Evolutionary conservation across 2,797 vertebrate genomes (phyloP).

Genomic region (Sternarchorhynchus goeldii): DNA sequence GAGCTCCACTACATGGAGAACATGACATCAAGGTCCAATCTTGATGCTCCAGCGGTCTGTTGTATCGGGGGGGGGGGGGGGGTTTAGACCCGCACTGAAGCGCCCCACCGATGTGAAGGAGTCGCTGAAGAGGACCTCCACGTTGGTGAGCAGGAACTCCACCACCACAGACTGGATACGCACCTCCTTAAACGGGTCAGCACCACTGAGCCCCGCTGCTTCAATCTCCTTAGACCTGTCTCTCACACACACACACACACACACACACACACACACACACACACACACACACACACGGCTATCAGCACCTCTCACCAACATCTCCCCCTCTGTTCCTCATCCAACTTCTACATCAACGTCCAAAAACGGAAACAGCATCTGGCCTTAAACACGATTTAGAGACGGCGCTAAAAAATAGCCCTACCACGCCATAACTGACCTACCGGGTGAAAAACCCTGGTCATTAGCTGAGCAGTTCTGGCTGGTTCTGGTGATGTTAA

Average conservation of each 20-base stretch:
- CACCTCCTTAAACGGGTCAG: slow-evolving; percentile 81
- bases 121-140: slow-evolving; percentile 80
- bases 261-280: neutral
- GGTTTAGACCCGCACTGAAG: slow-evolving; percentile 68
- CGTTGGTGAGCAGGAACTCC: slow-evolving; percentile 79
- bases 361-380: too few relatives aligned
- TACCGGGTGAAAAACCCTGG: too few relatives aligned
- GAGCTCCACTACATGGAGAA: neutral
- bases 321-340: too few relatives aligned
- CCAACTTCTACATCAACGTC: too few relatives aligned
- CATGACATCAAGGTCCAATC: too few relatives aligned
- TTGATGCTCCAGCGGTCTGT: too few relatives aligned
- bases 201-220: slow-evolving; percentile 73
- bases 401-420: neutral
- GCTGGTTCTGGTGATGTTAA: neutral
- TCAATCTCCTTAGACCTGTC: slow-evolving; percentile 80
- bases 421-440: neutral
- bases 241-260: slow-evolving; percentile 27
- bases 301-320: neutral
- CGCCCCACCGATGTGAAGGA: slow-evolving; percentile 81
- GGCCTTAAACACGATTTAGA: too few relatives aligned
- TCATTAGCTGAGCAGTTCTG: neutral
- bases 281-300: neutral
- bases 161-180: slow-evolving; percentile 82
- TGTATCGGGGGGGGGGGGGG: neutral